Percentiles rank a stretch among this genome's conserved stretches.
Evolutionary conservation across 2,113 vertebrate genomes (phyloP).

Genomic region (Baryphthengus martii): DNA sequence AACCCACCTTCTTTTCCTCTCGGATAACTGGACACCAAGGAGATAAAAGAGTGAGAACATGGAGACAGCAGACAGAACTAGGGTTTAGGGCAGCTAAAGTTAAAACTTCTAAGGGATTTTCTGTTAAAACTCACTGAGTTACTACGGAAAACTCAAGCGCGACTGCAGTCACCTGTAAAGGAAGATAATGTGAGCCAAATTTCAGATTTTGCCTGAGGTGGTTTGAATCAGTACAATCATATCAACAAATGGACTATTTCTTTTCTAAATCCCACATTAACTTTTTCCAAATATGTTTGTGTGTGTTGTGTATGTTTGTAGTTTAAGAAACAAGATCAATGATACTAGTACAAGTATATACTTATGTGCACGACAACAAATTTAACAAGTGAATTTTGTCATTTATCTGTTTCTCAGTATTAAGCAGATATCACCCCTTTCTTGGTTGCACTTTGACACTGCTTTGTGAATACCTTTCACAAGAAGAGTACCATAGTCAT

Average conservation of each 20-base stretch:
- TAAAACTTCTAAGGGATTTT: neutral
- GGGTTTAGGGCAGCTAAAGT: neutral
- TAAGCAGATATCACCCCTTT: neutral
- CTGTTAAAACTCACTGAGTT: neutral
- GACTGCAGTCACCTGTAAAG: neutral
- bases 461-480: neutral
- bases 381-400: neutral
- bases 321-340: neutral
- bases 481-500: neutral
- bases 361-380: neutral
- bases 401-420: neutral
- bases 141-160: neutral
- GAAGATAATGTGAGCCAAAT: neutral
- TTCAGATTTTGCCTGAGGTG: neutral
- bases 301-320: neutral
- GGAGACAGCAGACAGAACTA: neutral
- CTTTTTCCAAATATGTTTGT: neutral
- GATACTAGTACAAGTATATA: neutral
- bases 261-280: neutral
- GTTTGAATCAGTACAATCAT: neutral
- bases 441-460: neutral
- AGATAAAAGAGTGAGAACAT: neutral
- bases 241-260: fast-evolving
- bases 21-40: neutral
- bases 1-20: neutral